These are phyloP conservation scores for Monochamus saltuarius DNA, from an alignment of 1,140 invertebrate genomes.

Conservation along the genomic window DNA sequence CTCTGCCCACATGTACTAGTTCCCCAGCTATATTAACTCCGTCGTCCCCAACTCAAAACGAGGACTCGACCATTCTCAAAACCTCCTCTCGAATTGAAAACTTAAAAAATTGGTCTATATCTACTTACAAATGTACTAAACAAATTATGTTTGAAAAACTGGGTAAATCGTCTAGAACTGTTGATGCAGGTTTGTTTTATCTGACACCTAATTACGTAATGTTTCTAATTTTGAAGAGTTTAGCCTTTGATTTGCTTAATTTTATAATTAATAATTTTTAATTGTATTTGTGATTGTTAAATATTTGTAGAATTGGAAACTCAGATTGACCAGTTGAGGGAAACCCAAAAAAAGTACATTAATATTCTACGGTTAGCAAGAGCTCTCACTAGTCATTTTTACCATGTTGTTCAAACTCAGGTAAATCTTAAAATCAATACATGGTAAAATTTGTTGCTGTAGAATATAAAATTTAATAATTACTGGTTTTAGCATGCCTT, in stretches of 20 bases:
- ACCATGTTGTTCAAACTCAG: constrained; percentile 85
- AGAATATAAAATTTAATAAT: not conserved
- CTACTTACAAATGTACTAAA: constrained; percentile 95
- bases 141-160: constrained; percentile 94
- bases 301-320: constrained; percentile 77
- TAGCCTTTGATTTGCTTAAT: too few relatives aligned
- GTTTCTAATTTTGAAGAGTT: too few relatives aligned
- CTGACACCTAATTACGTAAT: too few relatives aligned
- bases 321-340: constrained; percentile 87
- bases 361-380: constrained; percentile 84
- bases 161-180: constrained; percentile 88
- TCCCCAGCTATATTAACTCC: constrained; percentile 46
- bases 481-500: constrained; percentile 64
- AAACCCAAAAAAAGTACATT: constrained; percentile 92
- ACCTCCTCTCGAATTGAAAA: constrained; percentile 81
- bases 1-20: constrained; percentile 43
- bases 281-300: too few relatives aligned
- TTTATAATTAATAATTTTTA: too few relatives aligned
- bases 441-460: not conserved
- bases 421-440: constrained; percentile 42
- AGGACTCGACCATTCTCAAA: constrained; percentile 62
- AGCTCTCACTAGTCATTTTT: constrained; percentile 82
- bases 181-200: constrained; percentile 70
- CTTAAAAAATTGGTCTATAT: constrained; percentile 94
- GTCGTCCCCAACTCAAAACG: constrained; percentile 61